A percentile compares a stretch with the other conserved stretches of the same genome.
Evolutionary conservation across 2,797 vertebrate species (phyloP).

Genomic region (Eulemur coronatus): DNA sequence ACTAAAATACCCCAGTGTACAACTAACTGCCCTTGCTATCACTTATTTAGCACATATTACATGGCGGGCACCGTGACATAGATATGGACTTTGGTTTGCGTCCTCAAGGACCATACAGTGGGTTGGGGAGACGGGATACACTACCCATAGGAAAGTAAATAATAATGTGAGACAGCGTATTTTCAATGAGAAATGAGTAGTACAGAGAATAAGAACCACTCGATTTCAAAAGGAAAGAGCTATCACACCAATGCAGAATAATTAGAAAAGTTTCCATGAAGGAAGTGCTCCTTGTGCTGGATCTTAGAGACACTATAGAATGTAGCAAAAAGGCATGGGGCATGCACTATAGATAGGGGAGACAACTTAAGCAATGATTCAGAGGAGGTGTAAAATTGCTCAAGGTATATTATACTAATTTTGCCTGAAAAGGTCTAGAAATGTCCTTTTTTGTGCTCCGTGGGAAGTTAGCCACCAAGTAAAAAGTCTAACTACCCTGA

Average conservation of each 20-base stretch:
- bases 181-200: background rate
- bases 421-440: background rate
- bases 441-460: background rate
- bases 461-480: background rate
- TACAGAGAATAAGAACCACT: background rate
- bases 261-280: background rate
- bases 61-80: background rate
- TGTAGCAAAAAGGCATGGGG: background rate
- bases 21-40: background rate
- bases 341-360: background rate
- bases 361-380: background rate
- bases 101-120: background rate
- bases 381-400: background rate
- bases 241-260: background rate
- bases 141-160: background rate
- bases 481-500: background rate
- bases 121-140: background rate
- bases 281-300: background rate
- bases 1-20: background rate
- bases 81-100: background rate
- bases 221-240: background rate
- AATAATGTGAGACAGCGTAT: background rate
- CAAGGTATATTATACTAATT: background rate
- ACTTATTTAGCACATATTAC: background rate
- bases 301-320: background rate